Evolutionary conservation across 1,140 invertebrate species (phyloP).

Genomic region (Macrosteles quadrilineatus): DNA sequence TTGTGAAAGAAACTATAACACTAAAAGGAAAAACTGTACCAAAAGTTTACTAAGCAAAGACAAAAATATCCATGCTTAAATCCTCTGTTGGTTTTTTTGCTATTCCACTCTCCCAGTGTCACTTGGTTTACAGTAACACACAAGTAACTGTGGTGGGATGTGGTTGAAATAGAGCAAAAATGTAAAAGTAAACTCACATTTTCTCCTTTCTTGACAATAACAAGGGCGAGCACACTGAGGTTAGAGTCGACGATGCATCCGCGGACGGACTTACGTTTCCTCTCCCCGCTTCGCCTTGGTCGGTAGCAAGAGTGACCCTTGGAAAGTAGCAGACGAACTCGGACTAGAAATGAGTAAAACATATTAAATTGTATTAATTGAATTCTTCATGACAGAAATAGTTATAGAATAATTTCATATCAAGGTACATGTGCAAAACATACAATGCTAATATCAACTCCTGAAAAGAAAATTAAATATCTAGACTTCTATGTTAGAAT

Average conservation of each 20-base stretch:
- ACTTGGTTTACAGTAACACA: neutral
- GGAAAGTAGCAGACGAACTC: constrained; percentile 92
- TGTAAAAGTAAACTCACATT: constrained; percentile 57
- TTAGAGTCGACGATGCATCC: constrained; percentile 99
- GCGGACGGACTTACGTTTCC: constrained; percentile 97
- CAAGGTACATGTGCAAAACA: neutral
- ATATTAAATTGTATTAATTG: no score
- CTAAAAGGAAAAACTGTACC: constrained; percentile 46
- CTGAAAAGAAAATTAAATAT: no score
- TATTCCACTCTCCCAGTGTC: neutral
- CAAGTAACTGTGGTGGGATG: neutral
- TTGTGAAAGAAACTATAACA: no score
- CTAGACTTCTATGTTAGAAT: no score
- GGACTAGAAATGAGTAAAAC: constrained; percentile 57
- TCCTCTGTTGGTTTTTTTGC: neutral
- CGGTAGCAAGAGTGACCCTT: constrained; percentile 98
- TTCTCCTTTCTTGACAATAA: constrained; percentile 95
- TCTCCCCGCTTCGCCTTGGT: constrained; percentile 92
- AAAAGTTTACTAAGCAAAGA: constrained; percentile 2
- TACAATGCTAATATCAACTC: neutral
- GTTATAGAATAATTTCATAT: neutral
- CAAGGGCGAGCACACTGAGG: constrained; percentile 89
- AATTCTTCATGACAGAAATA: no score
- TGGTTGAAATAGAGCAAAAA: neutral
- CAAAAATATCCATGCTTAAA: neutral